Evolutionary conservation across 2,888 invertebrate species (phyloP).

Genomic region (Acronicta leporina): DNA sequence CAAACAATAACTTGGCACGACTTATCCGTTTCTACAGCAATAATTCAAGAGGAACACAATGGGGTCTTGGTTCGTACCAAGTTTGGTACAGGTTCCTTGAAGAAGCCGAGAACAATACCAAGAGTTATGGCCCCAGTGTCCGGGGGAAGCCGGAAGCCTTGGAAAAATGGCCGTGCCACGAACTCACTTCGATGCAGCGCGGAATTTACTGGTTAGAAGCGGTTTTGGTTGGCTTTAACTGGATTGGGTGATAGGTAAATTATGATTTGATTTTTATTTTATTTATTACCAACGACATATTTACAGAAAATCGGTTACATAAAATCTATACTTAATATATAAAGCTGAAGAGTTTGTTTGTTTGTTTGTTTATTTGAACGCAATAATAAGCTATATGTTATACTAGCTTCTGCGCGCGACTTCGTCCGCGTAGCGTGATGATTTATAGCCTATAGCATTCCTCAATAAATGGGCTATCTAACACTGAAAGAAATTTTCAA

Average conservation of each 20-base stretch:
- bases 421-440: too few species aligned
- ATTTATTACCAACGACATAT: too few species aligned
- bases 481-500: too few species aligned
- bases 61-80: conserved; percentile 59
- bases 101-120: conserved; percentile 73
- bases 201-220: conserved; percentile 26
- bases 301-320: too few species aligned
- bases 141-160: conserved; percentile 67
- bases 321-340: too few species aligned
- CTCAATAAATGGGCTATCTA: too few species aligned
- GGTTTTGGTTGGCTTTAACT: conserved; percentile 21
- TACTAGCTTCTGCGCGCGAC: too few species aligned
- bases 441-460: too few species aligned
- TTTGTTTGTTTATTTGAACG: too few species aligned
- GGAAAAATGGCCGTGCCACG: conserved; percentile 67
- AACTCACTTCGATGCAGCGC: conserved; percentile 44
- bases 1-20: conserved; percentile 71
- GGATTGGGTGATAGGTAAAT: not conserved
- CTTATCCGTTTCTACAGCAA: conserved; percentile 70
- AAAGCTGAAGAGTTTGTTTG: too few species aligned
- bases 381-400: too few species aligned
- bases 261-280: not conserved
- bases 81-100: conserved; percentile 69
- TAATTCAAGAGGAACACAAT: conserved; percentile 74
- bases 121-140: conserved; percentile 73